A percentile compares a stretch with the other conserved stretches of the same genome.
Conservation (phyloP, 2,888 invertebrate species). For the Coleophora flavipennella region DNA sequence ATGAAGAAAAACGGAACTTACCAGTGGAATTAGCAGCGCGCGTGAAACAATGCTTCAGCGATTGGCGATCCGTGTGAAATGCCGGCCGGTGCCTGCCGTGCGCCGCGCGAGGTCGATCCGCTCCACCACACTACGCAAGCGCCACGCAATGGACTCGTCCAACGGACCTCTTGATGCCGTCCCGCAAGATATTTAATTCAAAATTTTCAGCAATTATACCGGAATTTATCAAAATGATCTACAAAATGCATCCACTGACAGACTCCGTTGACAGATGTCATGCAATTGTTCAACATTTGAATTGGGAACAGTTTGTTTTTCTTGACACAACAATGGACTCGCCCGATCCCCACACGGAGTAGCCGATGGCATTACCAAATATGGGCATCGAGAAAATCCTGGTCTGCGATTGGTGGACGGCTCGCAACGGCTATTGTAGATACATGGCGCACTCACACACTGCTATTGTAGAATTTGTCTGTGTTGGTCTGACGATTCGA, state of each 20-base stretch:
- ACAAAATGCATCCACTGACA: slow-evolving; percentile 31
- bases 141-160: slow-evolving; percentile 51
- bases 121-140: slow-evolving; percentile 49
- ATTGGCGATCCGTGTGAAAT: slow-evolving; percentile 55
- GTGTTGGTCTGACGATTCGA: slow-evolving; percentile 40
- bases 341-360: slow-evolving; percentile 62
- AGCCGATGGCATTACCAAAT: slow-evolving; percentile 83
- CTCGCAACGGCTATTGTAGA: slow-evolving; percentile 62
- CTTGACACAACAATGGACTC: slow-evolving; percentile 43
- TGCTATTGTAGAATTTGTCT: slow-evolving; percentile 19
- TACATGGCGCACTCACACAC: slow-evolving; percentile 38
- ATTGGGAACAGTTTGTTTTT: slow-evolving; percentile 41
- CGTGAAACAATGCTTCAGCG: slow-evolving; percentile 37
- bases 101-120: slow-evolving; percentile 51
- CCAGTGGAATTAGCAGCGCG: slow-evolving; percentile 30
- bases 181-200: slow-evolving; percentile 23
- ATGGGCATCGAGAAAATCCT: slow-evolving; percentile 83
- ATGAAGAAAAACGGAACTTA: slow-evolving; percentile 25
- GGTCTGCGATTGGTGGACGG: slow-evolving; percentile 76
- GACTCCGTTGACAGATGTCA: slow-evolving; percentile 32
- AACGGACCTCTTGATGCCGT: slow-evolving; percentile 35
- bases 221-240: slow-evolving; percentile 32
- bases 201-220: slow-evolving; percentile 32
- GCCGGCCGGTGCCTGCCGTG: slow-evolving; percentile 57
- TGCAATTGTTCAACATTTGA: slow-evolving; percentile 38